Conservation (phyloP, 2,797 vertebrate genomes). For the Neosalanx taihuensis region DNA sequence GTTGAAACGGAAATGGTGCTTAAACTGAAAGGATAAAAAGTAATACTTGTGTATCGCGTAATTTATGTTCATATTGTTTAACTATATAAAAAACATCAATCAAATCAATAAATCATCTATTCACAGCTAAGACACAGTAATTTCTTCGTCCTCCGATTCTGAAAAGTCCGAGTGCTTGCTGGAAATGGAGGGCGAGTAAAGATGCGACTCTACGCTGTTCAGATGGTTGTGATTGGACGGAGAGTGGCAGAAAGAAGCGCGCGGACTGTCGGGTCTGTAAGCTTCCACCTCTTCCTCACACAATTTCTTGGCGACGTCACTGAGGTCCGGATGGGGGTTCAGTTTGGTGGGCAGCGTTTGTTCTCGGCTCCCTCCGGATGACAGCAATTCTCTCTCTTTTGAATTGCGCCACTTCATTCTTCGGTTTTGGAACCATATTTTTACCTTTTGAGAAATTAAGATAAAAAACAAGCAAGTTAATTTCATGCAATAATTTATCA, state of each 20-base stretch:
- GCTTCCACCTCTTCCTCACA: conserved; percentile 66
- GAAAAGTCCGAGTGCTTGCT: conserved; percentile 88
- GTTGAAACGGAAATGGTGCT: background rate
- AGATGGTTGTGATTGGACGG: conserved; percentile 59
- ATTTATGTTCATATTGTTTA: conserved; percentile 47
- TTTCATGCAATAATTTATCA: background rate
- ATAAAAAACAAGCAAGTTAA: background rate
- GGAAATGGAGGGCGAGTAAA: conserved; percentile 74
- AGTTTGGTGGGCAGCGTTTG: conserved; percentile 96
- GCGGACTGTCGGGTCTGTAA: conserved; percentile 49
- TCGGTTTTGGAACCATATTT: conserved; percentile 99
- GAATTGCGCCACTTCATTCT: conserved; percentile 99
- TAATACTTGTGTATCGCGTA: background rate
- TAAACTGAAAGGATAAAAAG: background rate
- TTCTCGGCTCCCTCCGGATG: conserved; percentile 91
- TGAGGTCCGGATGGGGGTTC: conserved; percentile 96
- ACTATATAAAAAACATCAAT: conserved; percentile 40
- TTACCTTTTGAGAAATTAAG: conserved; percentile 76
- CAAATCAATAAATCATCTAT: background rate
- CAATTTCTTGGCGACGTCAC: conserved; percentile 85
- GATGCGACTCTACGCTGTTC: conserved; percentile 64
- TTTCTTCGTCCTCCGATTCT: conserved; percentile 88
- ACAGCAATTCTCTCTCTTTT: conserved; percentile 94
- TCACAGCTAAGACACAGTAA: conserved; percentile 77
- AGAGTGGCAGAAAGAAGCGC: conserved; percentile 54